Base-by-base conservation (phyloP, 2,797 vertebrate genomes). In the Liasis olivaceus region DNA sequence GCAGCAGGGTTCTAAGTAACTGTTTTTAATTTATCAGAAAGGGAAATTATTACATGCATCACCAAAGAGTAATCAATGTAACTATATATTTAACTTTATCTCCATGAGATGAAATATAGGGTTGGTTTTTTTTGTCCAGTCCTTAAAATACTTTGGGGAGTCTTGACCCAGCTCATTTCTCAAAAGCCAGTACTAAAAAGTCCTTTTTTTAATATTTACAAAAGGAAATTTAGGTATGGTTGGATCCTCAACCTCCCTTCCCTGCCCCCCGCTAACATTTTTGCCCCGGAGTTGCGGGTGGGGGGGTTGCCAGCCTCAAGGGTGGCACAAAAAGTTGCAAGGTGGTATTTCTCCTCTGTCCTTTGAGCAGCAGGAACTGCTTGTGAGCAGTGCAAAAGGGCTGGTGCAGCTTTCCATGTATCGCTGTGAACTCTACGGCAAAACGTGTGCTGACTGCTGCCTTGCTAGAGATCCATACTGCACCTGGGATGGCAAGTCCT, bases 401-500 rank as follows among this genome's bases (percentile, higher is more conserved):
- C 97, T 99, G 94, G 97, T 98, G 92, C 98, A 98, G 97, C 96
- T 99, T 92, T 97, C 98, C 85, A 96, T 99, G 94, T 98, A 98
- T 96, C 98, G 98, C 96, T 99, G 98, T 63, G 98, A 98, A 96
- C 97, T 98, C 93, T 99, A 99, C 0, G 98, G 98, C 89, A 98
- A 98, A 96, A 98, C 97, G 66, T 99, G 98, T 4, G 98, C 98
- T 0, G 98, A 99, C 93, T 99, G 98, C 97, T 99, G 98, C 97
- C 95, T 99, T 88, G 98, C 98, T 94, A 97, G 98, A 94, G 98
- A 99, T 92, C 98, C 98, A 0, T 98, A 98, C 96, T 99, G 98
- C 96, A 98, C 98, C 93, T 99, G 98, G 98, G 98, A 99, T 1
- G 96, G 98, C 90, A 98, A 97, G 84, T 97, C 97, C 94, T 99